phyloP scores from a whole-genome alignment of 2,113 vertebrate genomes.

The Dinomys branickii region DNA sequence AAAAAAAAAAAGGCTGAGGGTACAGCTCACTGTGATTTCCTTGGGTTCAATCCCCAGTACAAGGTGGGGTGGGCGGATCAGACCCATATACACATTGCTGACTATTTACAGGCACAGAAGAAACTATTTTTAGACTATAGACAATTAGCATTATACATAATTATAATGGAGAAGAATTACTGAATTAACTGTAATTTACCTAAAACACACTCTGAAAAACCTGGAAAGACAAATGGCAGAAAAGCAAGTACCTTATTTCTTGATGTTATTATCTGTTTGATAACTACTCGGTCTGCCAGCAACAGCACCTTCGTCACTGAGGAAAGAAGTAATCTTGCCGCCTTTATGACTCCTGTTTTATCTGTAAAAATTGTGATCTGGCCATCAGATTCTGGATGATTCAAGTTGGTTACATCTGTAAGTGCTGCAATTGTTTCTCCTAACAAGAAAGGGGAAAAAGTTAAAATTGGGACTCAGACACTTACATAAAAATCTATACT shows the following conservation, averaged over 20 bases:
- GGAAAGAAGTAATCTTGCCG: constrained; percentile 95
- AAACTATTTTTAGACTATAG: constrained; percentile 13
- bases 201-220: neutral
- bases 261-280: constrained; percentile 98
- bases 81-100: neutral
- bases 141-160: constrained; percentile 2
- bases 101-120: neutral
- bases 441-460: constrained; percentile 70
- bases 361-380: constrained; percentile 94
- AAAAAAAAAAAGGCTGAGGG: neutral
- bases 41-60: neutral
- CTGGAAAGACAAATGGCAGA: neutral
- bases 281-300: constrained; percentile 96
- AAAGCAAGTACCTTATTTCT: constrained; percentile 94
- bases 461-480: neutral
- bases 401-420: constrained; percentile 89
- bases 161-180: neutral
- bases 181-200: constrained; percentile 10
- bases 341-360: constrained; percentile 95
- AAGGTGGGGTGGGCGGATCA: neutral
- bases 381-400: constrained; percentile 87
- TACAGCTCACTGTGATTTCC: neutral
- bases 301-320: constrained; percentile 98
- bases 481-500: neutral
- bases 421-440: constrained; percentile 97